Evolutionary conservation across 23 tunicate genomes (phyloP), one percentile per base, ranked within the genome.

Genomic region (Trididemnum nubilum): DNA sequence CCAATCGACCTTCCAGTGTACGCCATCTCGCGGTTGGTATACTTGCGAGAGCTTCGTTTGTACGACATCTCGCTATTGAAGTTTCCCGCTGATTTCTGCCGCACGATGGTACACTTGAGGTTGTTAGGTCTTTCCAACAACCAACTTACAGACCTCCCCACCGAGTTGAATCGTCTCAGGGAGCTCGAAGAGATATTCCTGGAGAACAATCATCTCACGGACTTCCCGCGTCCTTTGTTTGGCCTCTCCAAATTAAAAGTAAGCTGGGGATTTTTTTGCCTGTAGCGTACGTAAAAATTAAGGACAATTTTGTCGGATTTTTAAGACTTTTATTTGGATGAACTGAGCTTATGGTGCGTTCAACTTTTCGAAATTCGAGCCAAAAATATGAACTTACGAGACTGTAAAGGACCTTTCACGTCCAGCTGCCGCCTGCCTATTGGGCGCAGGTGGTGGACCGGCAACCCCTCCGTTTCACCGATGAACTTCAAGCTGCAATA

Each of bases 31-130:
- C 71, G 63, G 37, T 71, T 92, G 33, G 85, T 82, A 4, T 86
- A 92, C 67, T 73, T 92, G 51, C 82, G 87, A 19, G 78, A 92
- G 2, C 54, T 92, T 65, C 73, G 91, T 18, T 66, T 92, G 59
- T 86, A 73, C 71, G 77, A 72, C 60, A 38, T 51, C 25, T 79
- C 78, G 23, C 27, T 92, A 28, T 44, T 39, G 18, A 63, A 77
- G 22, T 87, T 87, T 70, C 93, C 98, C 0, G 89, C 60, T 36
- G 84, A 87, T 5, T 78, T 93, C 54, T 88, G 92, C 83, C 87
- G 83, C 51, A 85, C 81, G 23, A 83, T 93, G 93, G 60, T 78
- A 1, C 83, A 87, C 61, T 40, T 93, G 77, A 74, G 60, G 54
- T 33, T 84, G 19, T 31, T 93, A 38, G 87, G 85, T 3, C 32